phyloP scores from a whole-genome alignment of 2,888 invertebrate genomes.

The Ectobius pallidus region DNA sequence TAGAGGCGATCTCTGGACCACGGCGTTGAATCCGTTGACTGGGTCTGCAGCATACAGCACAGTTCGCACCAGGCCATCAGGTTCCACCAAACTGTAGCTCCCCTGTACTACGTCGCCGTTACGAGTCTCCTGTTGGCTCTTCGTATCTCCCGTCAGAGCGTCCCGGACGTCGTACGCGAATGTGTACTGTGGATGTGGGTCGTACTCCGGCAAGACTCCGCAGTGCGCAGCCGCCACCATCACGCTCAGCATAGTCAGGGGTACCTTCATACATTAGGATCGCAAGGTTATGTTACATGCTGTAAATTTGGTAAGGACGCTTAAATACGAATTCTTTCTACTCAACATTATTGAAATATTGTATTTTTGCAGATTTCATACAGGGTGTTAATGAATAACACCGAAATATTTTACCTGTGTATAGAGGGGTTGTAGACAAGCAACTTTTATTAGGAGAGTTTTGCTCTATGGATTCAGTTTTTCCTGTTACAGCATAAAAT shows the following conservation, averaged over 20 bases:
- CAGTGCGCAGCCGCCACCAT: constrained; percentile 21
- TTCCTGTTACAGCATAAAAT: too few relatives aligned
- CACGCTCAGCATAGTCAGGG: background rate
- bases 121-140: constrained; percentile 40
- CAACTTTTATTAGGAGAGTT: too few relatives aligned
- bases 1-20: constrained; percentile 47
- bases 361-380: too few relatives aligned
- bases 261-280: too few relatives aligned
- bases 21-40: constrained; percentile 50
- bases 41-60: constrained; percentile 48
- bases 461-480: too few relatives aligned
- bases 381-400: too few relatives aligned
- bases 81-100: constrained; percentile 40
- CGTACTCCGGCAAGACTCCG: constrained; percentile 35
- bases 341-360: too few relatives aligned
- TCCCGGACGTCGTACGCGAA: constrained; percentile 40
- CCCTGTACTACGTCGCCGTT: constrained; percentile 41
- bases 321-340: too few relatives aligned
- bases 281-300: too few relatives aligned
- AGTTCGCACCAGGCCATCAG: constrained; percentile 37
- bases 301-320: too few relatives aligned
- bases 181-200: constrained; percentile 38
- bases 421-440: too few relatives aligned
- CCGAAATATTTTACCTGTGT: too few relatives aligned
- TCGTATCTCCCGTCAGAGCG: constrained; percentile 37